phyloP scores from a whole-genome alignment of 30 jellyfish, hydroid and myxozoan genomes.

The Cassiopea andromeda region DNA sequence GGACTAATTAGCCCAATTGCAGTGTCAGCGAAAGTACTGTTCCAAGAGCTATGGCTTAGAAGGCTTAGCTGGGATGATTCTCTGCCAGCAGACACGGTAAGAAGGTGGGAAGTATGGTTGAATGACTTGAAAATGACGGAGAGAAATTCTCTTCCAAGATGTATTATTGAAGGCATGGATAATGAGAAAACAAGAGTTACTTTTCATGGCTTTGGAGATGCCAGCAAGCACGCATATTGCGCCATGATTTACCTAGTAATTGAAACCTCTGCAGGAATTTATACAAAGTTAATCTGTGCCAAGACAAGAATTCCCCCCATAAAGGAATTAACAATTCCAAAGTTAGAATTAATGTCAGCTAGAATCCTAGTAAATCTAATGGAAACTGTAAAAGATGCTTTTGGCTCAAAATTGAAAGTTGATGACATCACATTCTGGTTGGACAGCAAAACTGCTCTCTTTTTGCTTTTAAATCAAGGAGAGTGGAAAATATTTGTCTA shows the following conservation, averaged over 20 bases:
- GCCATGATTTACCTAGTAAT: not conserved
- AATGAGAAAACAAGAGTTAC: not conserved
- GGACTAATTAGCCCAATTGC: constrained; percentile 38
- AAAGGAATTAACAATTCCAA: too few relatives aligned
- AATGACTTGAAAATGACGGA: not conserved
- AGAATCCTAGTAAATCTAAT: too few relatives aligned
- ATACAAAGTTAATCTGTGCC: not conserved
- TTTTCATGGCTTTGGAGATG: not conserved
- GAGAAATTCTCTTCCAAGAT: constrained; percentile 17
- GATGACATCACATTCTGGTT: too few relatives aligned
- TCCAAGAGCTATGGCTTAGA: constrained; percentile 7
- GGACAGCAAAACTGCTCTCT: too few relatives aligned
- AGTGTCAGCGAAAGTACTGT: constrained; percentile 28
- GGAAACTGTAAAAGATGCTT: not conserved
- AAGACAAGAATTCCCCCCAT: too few relatives aligned
- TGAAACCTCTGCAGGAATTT: not conserved
- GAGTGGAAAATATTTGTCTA: too few relatives aligned
- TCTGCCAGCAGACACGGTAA: constrained; percentile 30
- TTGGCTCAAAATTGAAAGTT: too few relatives aligned
- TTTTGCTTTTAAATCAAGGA: too few relatives aligned
- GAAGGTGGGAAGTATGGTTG: constrained; percentile 52
- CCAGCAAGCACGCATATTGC: not conserved
- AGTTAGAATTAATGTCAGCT: too few relatives aligned
- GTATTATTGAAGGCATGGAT: not conserved
- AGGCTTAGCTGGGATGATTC: constrained; percentile 34